Evolutionary conservation across 1,140 invertebrate species (phyloP), one percentile per base, ranked within the genome.

Genomic region (Octopus bimaculoides): DNA sequence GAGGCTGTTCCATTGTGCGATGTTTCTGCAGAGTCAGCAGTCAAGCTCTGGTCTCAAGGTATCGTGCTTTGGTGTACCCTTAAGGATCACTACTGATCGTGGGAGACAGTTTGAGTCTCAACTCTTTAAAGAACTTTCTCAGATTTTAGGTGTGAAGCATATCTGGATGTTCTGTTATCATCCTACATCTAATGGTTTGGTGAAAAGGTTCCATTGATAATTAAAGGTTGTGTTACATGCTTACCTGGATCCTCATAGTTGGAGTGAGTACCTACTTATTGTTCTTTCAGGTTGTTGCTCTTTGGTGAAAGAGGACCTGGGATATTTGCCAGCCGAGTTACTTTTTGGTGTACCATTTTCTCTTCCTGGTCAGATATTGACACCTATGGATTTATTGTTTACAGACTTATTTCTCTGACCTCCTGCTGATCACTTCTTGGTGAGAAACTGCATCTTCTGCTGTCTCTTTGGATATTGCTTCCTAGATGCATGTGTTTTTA

Each of bases 1-100:
- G 5, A 79, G 52, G 78, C 91, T 88, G 79, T 88, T 90, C 0
- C 75, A 89, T n/a, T 91, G 86, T 86, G 88, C 88, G 85, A 91
- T 87, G 4, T 74, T 77, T 54, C 56, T n/a, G n/a, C 61, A 66
- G 9, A 9, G 61, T n/a, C 9, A 10, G 61, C 61, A 66, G 61
- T 66, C 61, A 66, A 9, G 61, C 9, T 66, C 9, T n/a, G 61
- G 61, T 10, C 9, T 9, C 61, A 66, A 10, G 61, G 61, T 66
- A 66, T 66, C n/a, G 61, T 66, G 9, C 73, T 85, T 9, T 91
- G 84, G 81, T 88, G 87, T 71, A 41, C 66, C 53, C 84, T 87
- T 20, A 5, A 41, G 53, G 26, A 84, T 89, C 75, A 89, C 84
- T 0, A 83, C 89, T 2, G 90, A 92, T 78, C 90, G 90, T 81